phyloP scores from a whole-genome alignment of 2,888 invertebrate species.

The Anagyrus pseudococci region DNA sequence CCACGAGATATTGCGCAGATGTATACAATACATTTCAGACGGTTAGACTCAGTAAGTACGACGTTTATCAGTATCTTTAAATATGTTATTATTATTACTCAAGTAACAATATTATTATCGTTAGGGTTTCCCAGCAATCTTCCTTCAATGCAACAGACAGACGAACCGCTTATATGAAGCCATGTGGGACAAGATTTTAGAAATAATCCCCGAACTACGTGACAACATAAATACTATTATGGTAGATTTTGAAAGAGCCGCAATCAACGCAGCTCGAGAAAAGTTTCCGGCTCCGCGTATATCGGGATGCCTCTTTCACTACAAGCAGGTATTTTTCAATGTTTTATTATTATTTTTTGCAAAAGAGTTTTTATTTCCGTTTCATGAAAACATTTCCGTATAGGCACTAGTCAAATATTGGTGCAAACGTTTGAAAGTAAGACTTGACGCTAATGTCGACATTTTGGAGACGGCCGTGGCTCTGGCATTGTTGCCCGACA shows the following conservation, averaged over 20 bases:
- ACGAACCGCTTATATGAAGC: not conserved
- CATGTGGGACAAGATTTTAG: slow-evolving; percentile 9
- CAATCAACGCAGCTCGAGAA: not conserved
- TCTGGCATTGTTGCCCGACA: not conserved
- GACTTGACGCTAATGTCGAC: not conserved
- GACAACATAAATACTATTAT: not conserved
- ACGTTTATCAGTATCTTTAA: too few species aligned
- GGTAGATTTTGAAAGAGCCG: slow-evolving; percentile 7
- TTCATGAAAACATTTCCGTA: not conserved
- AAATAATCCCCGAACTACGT: not conserved
- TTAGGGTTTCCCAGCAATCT: slow-evolving; percentile 12
- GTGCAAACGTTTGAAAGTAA: not conserved
- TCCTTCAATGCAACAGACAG: not conserved
- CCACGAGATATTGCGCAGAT: too few species aligned
- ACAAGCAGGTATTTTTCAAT: not conserved
- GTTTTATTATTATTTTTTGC: not conserved
- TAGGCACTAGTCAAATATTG: not conserved
- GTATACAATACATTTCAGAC: too few species aligned
- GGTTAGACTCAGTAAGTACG: too few species aligned
- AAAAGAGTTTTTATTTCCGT: not conserved
- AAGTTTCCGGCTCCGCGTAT: not conserved
- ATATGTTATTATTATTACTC: too few species aligned
- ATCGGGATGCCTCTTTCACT: slow-evolving; percentile 7
- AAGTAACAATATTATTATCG: too few species aligned
- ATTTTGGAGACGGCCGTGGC: not conserved